These are phyloP conservation scores for Andrena marginata DNA, from an alignment of 2,888 invertebrate species.

Conservation along the genomic window DNA sequence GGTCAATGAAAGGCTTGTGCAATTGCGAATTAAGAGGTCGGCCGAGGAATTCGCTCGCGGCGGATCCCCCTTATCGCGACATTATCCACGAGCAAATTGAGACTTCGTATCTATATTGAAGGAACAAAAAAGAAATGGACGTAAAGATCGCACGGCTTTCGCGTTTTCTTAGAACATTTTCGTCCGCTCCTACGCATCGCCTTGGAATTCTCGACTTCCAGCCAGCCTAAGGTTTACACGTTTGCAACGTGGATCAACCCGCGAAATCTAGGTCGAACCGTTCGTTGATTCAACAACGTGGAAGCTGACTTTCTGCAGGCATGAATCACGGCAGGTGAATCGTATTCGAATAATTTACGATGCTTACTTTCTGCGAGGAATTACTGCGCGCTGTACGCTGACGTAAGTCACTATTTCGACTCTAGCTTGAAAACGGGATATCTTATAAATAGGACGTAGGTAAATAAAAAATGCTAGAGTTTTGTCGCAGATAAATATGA, in stretches of 20 bases:
- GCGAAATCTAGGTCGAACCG: slow-evolving; percentile 20
- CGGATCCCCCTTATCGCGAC: slow-evolving; percentile 27
- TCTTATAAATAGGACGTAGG: too few relatives aligned
- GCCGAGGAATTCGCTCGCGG: slow-evolving; percentile 41
- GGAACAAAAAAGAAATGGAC: not conserved
- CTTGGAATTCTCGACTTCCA: not conserved
- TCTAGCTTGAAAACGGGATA: too few relatives aligned
- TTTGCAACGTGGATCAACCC: slow-evolving; percentile 27
- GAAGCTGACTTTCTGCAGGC: slow-evolving; percentile 25
- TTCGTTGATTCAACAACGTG: not conserved
- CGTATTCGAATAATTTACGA: slow-evolving; percentile 45
- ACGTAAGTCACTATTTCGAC: slow-evolving; percentile 23
- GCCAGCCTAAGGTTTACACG: slow-evolving; percentile 18
- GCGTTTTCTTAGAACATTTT: not conserved
- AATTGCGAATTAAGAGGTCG: slow-evolving; percentile 72
- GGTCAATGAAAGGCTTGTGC: slow-evolving; percentile 79
- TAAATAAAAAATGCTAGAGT: too few relatives aligned
- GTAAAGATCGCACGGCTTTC: not conserved
- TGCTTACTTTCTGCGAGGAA: slow-evolving; percentile 24
- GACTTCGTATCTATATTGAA: not conserved
- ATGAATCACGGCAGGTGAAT: slow-evolving; percentile 54
- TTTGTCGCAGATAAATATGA: too few relatives aligned
- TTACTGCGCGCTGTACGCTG: slow-evolving; percentile 1
- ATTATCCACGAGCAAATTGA: slow-evolving; percentile 16
- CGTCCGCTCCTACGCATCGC: not conserved